These are phyloP conservation scores for Drosophila sp. DNA, from an alignment of 1,140 invertebrate genomes.

Conservation along the genomic window DNA sequence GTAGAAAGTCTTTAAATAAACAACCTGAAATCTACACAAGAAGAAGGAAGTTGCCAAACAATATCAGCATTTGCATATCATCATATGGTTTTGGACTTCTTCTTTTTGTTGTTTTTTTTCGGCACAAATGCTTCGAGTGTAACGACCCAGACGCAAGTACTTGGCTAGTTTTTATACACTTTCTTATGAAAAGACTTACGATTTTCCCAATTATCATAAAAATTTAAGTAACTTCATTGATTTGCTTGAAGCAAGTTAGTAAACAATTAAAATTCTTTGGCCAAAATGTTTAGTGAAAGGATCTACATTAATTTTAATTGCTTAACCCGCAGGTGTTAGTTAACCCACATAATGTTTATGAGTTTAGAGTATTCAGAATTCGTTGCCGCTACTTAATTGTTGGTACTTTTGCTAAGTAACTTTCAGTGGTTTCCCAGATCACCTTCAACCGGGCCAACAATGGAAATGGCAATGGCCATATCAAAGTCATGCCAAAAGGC, in stretches of 20 bases:
- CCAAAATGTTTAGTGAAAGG: no score
- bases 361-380: slow-evolving; percentile 16
- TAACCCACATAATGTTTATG: slow-evolving; percentile 9
- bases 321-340: no score
- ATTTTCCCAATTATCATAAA: no score
- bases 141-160: slow-evolving; percentile 57
- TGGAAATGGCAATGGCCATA: slow-evolving; percentile 50
- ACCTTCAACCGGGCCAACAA: slow-evolving; percentile 51
- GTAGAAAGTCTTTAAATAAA: slow-evolving; percentile 77
- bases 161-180: background rate
- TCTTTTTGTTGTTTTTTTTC: slow-evolving; percentile 27
- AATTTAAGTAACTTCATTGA: no score
- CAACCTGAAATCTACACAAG: slow-evolving; percentile 31
- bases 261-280: no score
- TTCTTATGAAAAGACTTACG: no score
- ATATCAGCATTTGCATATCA: slow-evolving; percentile 62
- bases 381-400: slow-evolving; percentile 31
- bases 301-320: no score
- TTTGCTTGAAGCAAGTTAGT: no score
- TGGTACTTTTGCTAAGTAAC: slow-evolving; percentile 1
- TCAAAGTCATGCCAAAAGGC: slow-evolving; percentile 53
- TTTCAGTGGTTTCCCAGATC: slow-evolving; percentile 44
- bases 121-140: slow-evolving; percentile 50
- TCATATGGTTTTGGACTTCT: slow-evolving; percentile 8
- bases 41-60: slow-evolving; percentile 72